Base-by-base conservation (phyloP, 2,888 invertebrate species). In the Rambutsinella grinnellia region DNA sequence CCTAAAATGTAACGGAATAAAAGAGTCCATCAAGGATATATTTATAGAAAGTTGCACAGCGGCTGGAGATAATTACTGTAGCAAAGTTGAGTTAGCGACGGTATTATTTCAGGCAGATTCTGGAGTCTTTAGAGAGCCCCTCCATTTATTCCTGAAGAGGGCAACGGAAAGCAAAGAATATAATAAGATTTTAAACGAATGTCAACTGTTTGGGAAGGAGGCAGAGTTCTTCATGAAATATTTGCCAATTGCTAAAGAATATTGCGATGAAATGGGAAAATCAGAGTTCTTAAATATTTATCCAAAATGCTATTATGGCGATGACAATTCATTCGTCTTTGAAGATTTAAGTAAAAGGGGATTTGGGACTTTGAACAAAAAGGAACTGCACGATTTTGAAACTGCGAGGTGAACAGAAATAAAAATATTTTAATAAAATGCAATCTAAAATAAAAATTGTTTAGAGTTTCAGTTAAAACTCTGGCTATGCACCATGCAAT, bases 401-500 rank as follows among this genome's bases (percentile, higher is more conserved):
- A 28, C 53, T 26, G 72, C 72, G 1, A n/a, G n/a, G n/a, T n/a
- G n/a, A n/a, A n/a, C n/a, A n/a, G n/a, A n/a, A n/a, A n/a, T n/a
- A n/a, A n/a, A n/a, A n/a, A n/a, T n/a, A n/a, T n/a, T n/a, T n/a
- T n/a, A n/a, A n/a, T n/a, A n/a, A n/a, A n/a, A n/a, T n/a, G n/a
- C n/a, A n/a, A n/a, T n/a, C n/a, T 56, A 17, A 21, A 26, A 51
- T 10, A 23, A 49, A 2, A 26, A 28, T 24, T 44, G 49, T 19
- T 1, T 49, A 78, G 78, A 23, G 23, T 66, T 19, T 75, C 75
- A 2, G 19, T 78, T 2, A 57, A n/a, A 27, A 65, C 75, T 36
- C 56, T 79, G 17, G 78, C 75, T 10, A 69, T 70, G 44, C 75
- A 71, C 44, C 78, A 79, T 46, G 75, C 65, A 19, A 66, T 66